A percentile compares a stretch with the other conserved stretches of the same genome.
These are phyloP conservation scores for Drosophila nigritarsus DNA, from an alignment of 2,888 invertebrate genomes.

Conservation along the genomic window DNA sequence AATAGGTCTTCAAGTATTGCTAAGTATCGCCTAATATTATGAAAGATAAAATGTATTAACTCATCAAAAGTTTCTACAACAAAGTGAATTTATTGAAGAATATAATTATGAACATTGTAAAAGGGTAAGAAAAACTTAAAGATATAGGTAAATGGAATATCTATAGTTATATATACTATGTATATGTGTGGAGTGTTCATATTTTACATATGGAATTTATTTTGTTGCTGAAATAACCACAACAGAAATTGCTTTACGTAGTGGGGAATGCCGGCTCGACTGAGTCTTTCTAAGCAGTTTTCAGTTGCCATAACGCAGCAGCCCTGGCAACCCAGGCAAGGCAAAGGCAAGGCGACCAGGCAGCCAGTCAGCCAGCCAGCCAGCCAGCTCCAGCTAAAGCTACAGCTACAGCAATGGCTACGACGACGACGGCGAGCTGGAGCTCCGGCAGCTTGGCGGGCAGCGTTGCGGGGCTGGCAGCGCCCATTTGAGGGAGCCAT, in stretches of 20 bases:
- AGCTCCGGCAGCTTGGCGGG: constrained; percentile 73
- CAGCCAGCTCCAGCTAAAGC: constrained; percentile 51
- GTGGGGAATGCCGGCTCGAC: constrained; percentile 5
- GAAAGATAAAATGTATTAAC: not conserved
- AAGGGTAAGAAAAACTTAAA: not conserved
- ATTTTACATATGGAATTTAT: not conserved
- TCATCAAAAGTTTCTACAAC: not conserved
- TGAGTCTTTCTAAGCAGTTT: constrained; percentile 34
- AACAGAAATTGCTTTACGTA: constrained; percentile 9
- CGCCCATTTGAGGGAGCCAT: constrained; percentile 83
- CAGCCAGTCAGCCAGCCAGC: constrained; percentile 60
- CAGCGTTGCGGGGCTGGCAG: constrained; percentile 76
- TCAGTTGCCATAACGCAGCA: constrained; percentile 44
- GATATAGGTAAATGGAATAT: not conserved
- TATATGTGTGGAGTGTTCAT: not conserved
- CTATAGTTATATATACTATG: not conserved
- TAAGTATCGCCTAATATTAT: not conserved
- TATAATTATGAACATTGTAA: not conserved
- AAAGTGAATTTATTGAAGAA: not conserved
- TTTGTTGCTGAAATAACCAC: constrained; percentile 2
- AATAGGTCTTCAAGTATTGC: not conserved
- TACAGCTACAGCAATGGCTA: constrained; percentile 54
- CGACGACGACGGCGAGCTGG: constrained; percentile 53
- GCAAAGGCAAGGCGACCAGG: constrained; percentile 47
- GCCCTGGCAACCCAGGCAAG: constrained; percentile 65